These are phyloP conservation scores for Petrolisthes cinctipes DNA, from an alignment of 2,888 invertebrate genomes.

Conservation along the genomic window DNA sequence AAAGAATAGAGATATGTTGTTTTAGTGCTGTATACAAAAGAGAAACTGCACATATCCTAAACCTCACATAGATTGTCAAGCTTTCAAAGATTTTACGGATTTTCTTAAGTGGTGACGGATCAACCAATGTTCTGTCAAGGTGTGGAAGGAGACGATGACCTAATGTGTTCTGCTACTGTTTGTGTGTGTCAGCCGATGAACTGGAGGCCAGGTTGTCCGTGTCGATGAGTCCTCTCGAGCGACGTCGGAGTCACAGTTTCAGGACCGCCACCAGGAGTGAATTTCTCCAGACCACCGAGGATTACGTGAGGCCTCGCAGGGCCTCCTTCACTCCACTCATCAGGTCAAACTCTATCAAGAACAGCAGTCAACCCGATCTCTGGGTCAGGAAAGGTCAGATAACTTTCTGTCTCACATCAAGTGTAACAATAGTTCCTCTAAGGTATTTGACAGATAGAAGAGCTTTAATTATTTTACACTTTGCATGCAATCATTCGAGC, in stretches of 20 bases:
- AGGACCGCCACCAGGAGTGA: constrained; percentile 48
- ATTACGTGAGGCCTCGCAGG: constrained; percentile 32
- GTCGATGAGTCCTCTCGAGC: constrained; percentile 52
- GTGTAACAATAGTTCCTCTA: neutral
- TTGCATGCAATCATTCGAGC: too few relatives aligned
- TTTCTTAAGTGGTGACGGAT: too few relatives aligned
- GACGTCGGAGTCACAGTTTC: constrained; percentile 53
- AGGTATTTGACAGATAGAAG: neutral
- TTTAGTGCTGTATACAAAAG: too few relatives aligned
- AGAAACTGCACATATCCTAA: too few relatives aligned
- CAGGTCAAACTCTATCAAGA: constrained; percentile 56
- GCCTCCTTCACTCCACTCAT: constrained; percentile 48
- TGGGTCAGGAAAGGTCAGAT: constrained; percentile 48
- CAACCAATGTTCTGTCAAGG: too few relatives aligned
- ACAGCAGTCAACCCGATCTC: constrained; percentile 29
- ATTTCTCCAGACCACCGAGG: constrained; percentile 36
- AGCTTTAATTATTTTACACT: too few relatives aligned
- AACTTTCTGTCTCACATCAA: neutral
- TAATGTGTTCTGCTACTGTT: constrained; percentile 34
- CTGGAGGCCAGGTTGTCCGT: constrained; percentile 55
- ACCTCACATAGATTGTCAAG: too few relatives aligned
- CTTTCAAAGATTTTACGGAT: too few relatives aligned
- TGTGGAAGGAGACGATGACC: too few relatives aligned
- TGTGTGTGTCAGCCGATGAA: constrained; percentile 51
- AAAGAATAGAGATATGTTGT: too few relatives aligned